Evolutionary conservation across 2,113 vertebrate species (phyloP), one percentile per base, ranked within the genome.

Genomic region (Hiodon alosoides): DNA sequence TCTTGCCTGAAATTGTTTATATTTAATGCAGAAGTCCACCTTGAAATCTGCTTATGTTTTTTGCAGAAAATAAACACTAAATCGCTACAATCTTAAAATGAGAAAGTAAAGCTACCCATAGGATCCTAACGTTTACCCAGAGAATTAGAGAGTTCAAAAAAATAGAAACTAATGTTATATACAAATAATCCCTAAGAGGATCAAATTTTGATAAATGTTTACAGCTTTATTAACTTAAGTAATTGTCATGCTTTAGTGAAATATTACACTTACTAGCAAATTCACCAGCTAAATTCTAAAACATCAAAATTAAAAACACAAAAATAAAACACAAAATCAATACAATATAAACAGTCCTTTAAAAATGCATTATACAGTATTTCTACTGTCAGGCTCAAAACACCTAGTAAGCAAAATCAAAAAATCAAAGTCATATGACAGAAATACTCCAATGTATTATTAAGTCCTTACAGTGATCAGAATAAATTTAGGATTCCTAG

Each of bases 401-500:
- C 11, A 50, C 46, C 67, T 65, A 55, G 71, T 47, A 11, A 31
- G 31, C 64, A 66, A 72, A 77, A 75, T 69, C 46, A 76, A 67
- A 71, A 83, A 47, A 65, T 81, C 85, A 13, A 77, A 77, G 80
- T 91, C 87, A 89, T 83, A 86, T 89, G 87, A 90, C 84, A 81
- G 81, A 75, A 85, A 87, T 86, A 79, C 76, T 74, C 76, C 62
- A 47, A 74, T 76, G 76, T 88, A 86, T 46, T 17, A 5, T 16
- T 64, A 54, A 73, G 67, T 68, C 31, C n/a, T 74, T 82, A 58
- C 77, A 77, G 82, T 4, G 73, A 79, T 77, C 85, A 89, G 85
- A 87, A 87, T 31, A 81, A 87, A 82, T 80, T 89, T 87, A 86
- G 88, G 89, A 89, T 87, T 89, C 83, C 31, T 77, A 84, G 81